Evolutionary conservation across 1,140 invertebrate genomes (phyloP), one percentile per base, ranked within the genome.

Genomic region (Pseudomyrmex cubaensis): DNA sequence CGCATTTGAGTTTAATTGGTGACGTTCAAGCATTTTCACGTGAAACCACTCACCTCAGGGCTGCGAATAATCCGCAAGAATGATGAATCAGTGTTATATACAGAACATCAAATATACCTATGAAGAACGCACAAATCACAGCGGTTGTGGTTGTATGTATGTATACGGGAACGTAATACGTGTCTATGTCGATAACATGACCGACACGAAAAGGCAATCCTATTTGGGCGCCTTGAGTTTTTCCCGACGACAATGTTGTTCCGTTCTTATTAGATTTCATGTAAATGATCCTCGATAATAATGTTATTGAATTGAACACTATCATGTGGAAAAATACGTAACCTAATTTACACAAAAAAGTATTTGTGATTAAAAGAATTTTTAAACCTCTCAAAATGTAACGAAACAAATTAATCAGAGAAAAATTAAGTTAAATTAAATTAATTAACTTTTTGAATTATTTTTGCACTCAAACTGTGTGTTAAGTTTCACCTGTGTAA

Each of bases 111-210:
- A 57, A 69, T 25, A 13, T 5, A 67, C n/a, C 13, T n/a, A 59
- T 8, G n/a, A 78, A 25, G 9, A 57, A 2, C 10, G 44, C 15
- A 20, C 8, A 59, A 17, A 15, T n/a, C 12, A 59, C 44, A 10
- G 46, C 35, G 7, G 44, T 59, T 17, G 54, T 10, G 4, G 44
- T 44, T 1, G 13, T 48, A 2, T 78, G 76, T 48, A 78, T 70
- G 10, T 69, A 78, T 48, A 78, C 69, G 13, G 64, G 76, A 48
- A 69, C 15, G 2, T 78, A 78, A 25, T 70, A 70, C 2, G 44
- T 70, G 15, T 78, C 44, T 2, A 69, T 0, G 17, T 78, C 76
- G 12, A 78, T 10, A 20, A 48, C 59, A 5, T 69, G 69, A 70
- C 48, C 57, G 22, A 59, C 44, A 0, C 15, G 76, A 78, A 57